phyloP scores from a whole-genome alignment of 2,797 vertebrate genomes.

The Schizothorax lantsangensis region DNA sequence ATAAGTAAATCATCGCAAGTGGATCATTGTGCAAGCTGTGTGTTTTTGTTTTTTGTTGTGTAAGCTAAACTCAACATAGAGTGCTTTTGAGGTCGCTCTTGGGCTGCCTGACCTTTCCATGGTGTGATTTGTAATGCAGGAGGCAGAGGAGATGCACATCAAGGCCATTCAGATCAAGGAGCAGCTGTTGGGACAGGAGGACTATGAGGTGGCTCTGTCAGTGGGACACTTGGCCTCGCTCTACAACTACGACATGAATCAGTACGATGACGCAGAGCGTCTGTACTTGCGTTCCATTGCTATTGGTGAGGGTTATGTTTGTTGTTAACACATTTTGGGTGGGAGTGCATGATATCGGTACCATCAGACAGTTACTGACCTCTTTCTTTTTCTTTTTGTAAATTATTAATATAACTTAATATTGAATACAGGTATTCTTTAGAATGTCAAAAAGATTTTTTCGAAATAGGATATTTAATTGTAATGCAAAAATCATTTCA shows the following conservation, averaged over 20 bases:
- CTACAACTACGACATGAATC: slow-evolving; percentile 99
- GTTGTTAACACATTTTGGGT: background rate
- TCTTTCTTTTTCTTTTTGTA: too few relatives aligned
- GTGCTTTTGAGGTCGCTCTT: background rate
- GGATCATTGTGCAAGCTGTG: background rate
- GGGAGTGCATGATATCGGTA: background rate
- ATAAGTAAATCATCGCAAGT: background rate
- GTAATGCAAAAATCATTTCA: background rate
- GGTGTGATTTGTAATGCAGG: slow-evolving; percentile 74
- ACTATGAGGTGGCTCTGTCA: slow-evolving; percentile 98
- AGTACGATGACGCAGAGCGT: slow-evolving; percentile 97
- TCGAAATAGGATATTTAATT: background rate
- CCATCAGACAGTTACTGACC: background rate
- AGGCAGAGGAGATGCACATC: slow-evolving; percentile 99
- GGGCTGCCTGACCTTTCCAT: background rate
- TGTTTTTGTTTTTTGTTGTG: slow-evolving; percentile 10
- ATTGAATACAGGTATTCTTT: too few relatives aligned
- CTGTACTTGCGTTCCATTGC: slow-evolving; percentile 98
- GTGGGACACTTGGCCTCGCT: slow-evolving; percentile 98
- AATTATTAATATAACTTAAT: background rate
- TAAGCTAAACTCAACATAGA: background rate
- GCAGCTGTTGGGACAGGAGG: slow-evolving; percentile 97
- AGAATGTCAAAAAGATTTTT: too few relatives aligned
- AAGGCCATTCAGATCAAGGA: slow-evolving; percentile 99
- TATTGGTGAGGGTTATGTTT: slow-evolving; percentile 83